Base-by-base conservation (phyloP, 2,888 invertebrate species). In the Acleris literana region DNA sequence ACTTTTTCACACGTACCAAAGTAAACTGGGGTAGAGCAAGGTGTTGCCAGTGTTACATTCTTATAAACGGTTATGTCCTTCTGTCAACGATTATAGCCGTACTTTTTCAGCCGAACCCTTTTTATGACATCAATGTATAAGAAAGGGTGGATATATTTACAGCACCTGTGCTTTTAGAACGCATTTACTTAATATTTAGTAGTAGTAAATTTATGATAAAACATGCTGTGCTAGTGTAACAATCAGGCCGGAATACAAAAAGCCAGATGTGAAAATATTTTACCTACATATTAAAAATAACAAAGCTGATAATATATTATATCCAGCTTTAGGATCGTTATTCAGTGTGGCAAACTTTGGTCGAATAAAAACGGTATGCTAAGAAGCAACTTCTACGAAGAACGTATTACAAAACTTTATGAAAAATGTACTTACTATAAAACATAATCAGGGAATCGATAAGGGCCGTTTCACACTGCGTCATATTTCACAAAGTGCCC, bases 401-500 rank as follows among this genome's bases (percentile, higher is more conserved):
- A 54, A 54, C 13, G 25, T 49, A 49, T 49, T 49, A 59, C 49
- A 59, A 59, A 61, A 61, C 43, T 63, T 44, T 11, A 17, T 56
- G 52, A 56, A 65, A 68, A 72, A 65, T 55, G 57, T 64, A 56
- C 43, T 7, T 46, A 57, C 46, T 70, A 73, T 74, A 71, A 76
- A 84, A 83, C 78, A 85, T 84, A 82, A 84, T 83, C 80, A 82
- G 76, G 76, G 72, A 76, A 77, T 75, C 81, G 85, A 85, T 89
- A 90, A 88, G 85, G 84, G 84, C 77, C 78, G 85, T 82, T 84
- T 75, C 83, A 84, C 82, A 82, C 81, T 77, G 89, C 88, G 88
- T 87, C 90, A 90, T 92, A 92, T 92, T 92, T 92, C 81, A 92
- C 85, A 84, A 89, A 90, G 84, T 85, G 88, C 90, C 88, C 83